A percentile compares a stretch with the other conserved stretches of the same genome.
Conservation (phyloP, 2,113 vertebrate species). For the Pangasianodon gigas region DNA sequence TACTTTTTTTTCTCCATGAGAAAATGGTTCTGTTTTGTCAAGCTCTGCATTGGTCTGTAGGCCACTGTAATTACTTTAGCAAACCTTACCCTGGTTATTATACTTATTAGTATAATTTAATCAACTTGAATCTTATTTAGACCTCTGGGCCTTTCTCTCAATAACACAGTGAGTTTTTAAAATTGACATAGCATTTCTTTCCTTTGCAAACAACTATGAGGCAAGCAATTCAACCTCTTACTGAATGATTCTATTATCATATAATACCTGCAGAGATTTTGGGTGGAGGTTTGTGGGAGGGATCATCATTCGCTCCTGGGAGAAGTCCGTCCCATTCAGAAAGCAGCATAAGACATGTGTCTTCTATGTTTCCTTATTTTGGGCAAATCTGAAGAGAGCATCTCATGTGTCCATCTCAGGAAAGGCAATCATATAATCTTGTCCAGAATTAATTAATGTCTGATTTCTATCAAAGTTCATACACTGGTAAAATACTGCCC, state of each 20-base stretch:
- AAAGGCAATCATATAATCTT: not conserved
- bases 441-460: not conserved
- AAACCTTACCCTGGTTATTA: conserved; percentile 42
- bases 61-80: conserved; percentile 31
- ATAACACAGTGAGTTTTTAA: not conserved
- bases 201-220: not conserved
- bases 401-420: not conserved
- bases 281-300: not conserved
- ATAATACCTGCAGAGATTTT: not conserved
- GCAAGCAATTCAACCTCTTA: not conserved
- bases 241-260: not conserved
- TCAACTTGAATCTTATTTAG: conserved; percentile 28
- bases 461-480: not conserved
- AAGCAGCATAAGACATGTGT: not conserved
- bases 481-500: not conserved
- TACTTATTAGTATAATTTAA: conserved; percentile 34
- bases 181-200: not conserved
- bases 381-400: not conserved
- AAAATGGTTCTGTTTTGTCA: not conserved
- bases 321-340: not conserved
- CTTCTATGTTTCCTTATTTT: not conserved
- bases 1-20: not conserved
- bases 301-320: not conserved
- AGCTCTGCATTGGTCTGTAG: not conserved
- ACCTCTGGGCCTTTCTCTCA: not conserved